phyloP scores from a whole-genome alignment of 2,797 vertebrate species.

The Pangasius sanitwongsei region DNA sequence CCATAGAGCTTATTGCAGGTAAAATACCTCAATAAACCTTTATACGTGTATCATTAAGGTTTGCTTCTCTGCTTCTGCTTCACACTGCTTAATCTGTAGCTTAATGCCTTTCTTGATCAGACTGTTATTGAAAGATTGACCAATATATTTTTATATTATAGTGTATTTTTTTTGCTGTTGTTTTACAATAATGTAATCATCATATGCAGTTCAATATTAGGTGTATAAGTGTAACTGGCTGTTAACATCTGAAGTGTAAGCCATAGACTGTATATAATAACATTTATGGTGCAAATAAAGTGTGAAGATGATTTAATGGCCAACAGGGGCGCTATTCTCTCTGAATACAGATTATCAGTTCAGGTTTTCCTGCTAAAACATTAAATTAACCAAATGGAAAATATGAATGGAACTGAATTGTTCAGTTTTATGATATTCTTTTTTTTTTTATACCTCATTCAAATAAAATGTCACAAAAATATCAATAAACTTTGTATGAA shows the following conservation, averaged over 20 bases:
- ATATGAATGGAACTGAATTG: neutral
- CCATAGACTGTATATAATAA: constrained; percentile 1
- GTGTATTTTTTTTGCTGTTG: neutral
- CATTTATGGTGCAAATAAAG: neutral
- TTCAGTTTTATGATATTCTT: neutral
- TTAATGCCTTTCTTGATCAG: neutral
- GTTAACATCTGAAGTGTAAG: neutral
- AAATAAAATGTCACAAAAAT: constrained; percentile 2
- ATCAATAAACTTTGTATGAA: neutral
- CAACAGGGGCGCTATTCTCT: neutral
- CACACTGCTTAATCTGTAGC: too few relatives aligned
- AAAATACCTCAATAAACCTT: neutral
- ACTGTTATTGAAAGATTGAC: neutral
- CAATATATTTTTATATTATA: constrained; percentile 3
- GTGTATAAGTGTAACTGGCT: neutral
- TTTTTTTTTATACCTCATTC: neutral
- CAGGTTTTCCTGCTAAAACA: neutral
- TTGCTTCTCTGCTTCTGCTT: neutral
- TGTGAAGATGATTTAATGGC: neutral
- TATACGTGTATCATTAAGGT: neutral
- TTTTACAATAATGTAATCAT: neutral
- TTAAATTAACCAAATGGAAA: neutral
- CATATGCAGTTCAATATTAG: neutral
- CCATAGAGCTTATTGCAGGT: neutral
- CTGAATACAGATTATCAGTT: neutral